Conservation (phyloP, 2,113 vertebrate species). For the Salminus brasiliensis region DNA sequence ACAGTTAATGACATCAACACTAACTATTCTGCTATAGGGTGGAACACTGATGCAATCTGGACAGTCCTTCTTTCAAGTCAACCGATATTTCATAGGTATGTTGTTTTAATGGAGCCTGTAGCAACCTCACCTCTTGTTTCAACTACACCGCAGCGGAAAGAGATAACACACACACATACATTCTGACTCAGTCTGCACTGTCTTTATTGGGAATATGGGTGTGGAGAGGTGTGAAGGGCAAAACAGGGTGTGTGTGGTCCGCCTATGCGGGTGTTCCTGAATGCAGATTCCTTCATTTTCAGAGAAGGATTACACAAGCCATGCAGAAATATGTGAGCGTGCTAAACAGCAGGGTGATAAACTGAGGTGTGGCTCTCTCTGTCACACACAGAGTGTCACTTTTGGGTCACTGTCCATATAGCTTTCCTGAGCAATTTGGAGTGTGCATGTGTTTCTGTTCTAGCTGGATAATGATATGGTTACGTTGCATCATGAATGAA, state of each 20-base stretch:
- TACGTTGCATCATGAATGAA: background rate
- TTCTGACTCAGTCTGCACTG: conserved; percentile 7
- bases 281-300: background rate
- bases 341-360: background rate
- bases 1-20: background rate
- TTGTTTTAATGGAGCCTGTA: background rate
- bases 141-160: background rate
- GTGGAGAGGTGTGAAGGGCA: conserved; percentile 10
- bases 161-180: background rate
- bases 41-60: background rate
- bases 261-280: background rate
- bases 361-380: background rate
- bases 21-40: too few relatives aligned
- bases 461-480: background rate
- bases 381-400: background rate
- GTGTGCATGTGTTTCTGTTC: background rate
- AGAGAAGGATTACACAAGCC: background rate
- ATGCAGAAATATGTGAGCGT: background rate
- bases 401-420: background rate
- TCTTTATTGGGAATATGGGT: background rate
- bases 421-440: background rate
- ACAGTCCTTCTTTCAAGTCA: background rate
- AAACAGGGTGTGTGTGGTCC: background rate
- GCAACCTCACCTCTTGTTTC: background rate
- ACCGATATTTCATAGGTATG: background rate